Evolutionary conservation across 2,888 invertebrate species (phyloP).

Genomic region (Nymphalis c-album): DNA sequence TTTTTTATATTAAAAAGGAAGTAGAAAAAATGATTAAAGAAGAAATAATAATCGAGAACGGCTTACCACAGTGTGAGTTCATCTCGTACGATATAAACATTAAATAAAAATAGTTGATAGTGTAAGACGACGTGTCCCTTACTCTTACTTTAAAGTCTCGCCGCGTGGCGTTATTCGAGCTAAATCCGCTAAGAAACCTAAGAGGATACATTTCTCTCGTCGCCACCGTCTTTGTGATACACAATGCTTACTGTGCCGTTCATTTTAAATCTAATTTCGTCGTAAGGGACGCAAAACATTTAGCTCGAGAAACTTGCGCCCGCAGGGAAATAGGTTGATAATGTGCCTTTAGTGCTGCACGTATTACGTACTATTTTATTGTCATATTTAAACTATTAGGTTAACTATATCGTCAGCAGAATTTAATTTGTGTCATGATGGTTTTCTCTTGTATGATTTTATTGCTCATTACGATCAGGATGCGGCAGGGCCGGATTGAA

Average conservation of each 20-base stretch:
- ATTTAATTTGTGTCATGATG: too few relatives aligned
- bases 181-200: slow-evolving; percentile 17
- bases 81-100: too few relatives aligned
- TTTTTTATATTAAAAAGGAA: too few relatives aligned
- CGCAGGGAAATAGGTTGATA: neutral
- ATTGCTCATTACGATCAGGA: too few relatives aligned
- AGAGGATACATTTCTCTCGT: slow-evolving; percentile 25
- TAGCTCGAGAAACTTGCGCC: neutral
- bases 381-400: neutral
- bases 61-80: too few relatives aligned
- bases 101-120: neutral
- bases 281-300: neutral
- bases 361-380: neutral
- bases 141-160: neutral
- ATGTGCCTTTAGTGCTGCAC: neutral
- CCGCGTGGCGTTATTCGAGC: slow-evolving; percentile 10
- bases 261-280: slow-evolving; percentile 16
- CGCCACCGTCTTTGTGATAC: slow-evolving; percentile 21
- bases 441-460: too few relatives aligned
- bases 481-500: too few relatives aligned
- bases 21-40: too few relatives aligned
- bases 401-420: too few relatives aligned
- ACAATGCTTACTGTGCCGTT: slow-evolving; percentile 14
- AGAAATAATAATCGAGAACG: too few relatives aligned
- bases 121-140: neutral